Evolutionary conservation across 2,797 vertebrate genomes (phyloP).

Genomic region (Fratercula arctica): DNA sequence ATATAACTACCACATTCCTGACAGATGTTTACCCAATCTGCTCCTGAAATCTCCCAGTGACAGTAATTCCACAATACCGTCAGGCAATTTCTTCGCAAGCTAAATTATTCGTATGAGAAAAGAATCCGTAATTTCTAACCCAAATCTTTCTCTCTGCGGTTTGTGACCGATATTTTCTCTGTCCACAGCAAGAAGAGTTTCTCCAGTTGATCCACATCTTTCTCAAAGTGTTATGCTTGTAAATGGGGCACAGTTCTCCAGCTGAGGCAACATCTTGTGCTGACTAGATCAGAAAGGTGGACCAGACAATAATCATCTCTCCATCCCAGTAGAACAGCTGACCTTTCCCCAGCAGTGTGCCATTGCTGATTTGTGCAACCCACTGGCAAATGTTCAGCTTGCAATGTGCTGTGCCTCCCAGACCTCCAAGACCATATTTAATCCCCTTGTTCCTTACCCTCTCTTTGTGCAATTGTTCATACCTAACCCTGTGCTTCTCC

Average conservation of each 20-base stretch:
- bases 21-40: constrained; percentile 57
- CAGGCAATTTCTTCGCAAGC: neutral
- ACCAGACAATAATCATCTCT: neutral
- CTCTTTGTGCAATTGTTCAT: neutral
- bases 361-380: neutral
- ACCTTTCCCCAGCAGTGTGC: neutral
- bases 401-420: neutral
- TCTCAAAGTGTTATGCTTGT: neutral
- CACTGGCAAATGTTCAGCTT: neutral
- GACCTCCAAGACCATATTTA: neutral
- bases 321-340: neutral
- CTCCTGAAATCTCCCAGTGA: constrained; percentile 18
- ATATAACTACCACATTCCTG: constrained; percentile 26
- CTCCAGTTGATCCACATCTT: neutral
- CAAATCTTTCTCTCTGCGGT: neutral
- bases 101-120: constrained; percentile 4
- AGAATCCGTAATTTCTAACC: neutral
- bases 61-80: neutral
- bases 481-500: neutral
- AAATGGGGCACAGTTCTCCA: neutral
- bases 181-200: neutral
- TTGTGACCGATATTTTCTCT: neutral
- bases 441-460: neutral
- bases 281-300: neutral
- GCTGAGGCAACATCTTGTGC: neutral